Evolutionary conservation across 2,113 vertebrate species (phyloP).

Genomic region (Hydrolagus affinis): DNA sequence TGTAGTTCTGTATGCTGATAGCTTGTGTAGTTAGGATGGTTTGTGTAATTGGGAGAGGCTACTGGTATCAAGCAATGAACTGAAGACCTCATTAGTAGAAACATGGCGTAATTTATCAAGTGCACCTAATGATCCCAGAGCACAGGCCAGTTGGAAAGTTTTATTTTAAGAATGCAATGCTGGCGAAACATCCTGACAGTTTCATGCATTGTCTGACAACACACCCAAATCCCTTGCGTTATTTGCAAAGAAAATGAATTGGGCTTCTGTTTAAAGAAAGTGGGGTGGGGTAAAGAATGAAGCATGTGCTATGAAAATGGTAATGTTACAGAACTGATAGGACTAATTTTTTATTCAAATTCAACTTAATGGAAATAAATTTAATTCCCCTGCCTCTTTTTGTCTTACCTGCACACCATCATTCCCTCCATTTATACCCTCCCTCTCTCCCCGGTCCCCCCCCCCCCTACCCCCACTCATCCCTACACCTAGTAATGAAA

Average conservation of each 20-base stretch:
- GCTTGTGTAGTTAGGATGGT: conserved; percentile 19
- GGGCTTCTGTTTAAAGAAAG: not conserved
- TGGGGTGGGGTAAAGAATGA: too few relatives aligned
- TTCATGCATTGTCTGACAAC: not conserved
- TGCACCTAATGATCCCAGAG: conserved; percentile 28
- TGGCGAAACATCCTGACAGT: not conserved
- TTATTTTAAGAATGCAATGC: conserved; percentile 13
- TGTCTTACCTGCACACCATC: too few relatives aligned
- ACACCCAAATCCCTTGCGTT: not conserved
- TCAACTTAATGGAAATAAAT: not conserved
- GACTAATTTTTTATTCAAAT: not conserved
- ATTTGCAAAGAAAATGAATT: not conserved
- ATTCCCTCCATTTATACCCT: too few relatives aligned
- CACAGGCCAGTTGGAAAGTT: conserved; percentile 18
- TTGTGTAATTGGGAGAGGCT: conserved; percentile 31
- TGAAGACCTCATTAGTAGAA: conserved; percentile 32
- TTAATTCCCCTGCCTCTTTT: not conserved
- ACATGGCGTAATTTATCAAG: conserved; percentile 31
- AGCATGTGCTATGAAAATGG: not conserved
- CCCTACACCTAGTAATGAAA: conserved; percentile 16
- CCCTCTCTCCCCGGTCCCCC: not conserved
- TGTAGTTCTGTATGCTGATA: conserved; percentile 8
- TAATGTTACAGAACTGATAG: not conserved
- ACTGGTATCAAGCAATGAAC: conserved; percentile 24
- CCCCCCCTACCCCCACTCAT: not conserved